Evolutionary conservation across 2,888 invertebrate genomes (phyloP).

Genomic region (Lasioglossum oenotherae): DNA sequence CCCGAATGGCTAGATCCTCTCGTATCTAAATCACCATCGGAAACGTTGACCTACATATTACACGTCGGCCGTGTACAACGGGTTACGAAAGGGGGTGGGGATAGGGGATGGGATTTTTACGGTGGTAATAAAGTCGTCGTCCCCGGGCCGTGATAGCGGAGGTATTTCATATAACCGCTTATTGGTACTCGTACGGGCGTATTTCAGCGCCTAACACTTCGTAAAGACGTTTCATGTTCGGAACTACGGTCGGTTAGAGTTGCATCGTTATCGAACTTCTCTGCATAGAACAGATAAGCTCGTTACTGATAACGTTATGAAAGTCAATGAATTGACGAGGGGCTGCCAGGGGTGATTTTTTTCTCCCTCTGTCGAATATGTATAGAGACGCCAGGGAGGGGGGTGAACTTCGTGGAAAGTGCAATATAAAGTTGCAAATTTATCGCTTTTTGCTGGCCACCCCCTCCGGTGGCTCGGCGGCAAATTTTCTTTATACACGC

Average conservation of each 20-base stretch:
- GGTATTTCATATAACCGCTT: slow-evolving; percentile 38
- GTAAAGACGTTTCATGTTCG: slow-evolving; percentile 39
- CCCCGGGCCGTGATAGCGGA: slow-evolving; percentile 20
- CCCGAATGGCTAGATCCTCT: slow-evolving; percentile 2
- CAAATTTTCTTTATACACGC: slow-evolving; percentile 21
- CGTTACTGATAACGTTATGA: slow-evolving; percentile 37
- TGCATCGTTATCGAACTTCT: slow-evolving; percentile 32
- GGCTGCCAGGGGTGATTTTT: slow-evolving; percentile 30
- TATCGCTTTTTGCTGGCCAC: background rate
- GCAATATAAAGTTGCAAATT: slow-evolving; percentile 31
- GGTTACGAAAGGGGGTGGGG: background rate
- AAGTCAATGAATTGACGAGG: slow-evolving; percentile 43
- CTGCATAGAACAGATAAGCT: slow-evolving; percentile 29
- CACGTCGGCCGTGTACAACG: slow-evolving; percentile 18
- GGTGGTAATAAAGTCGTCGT: slow-evolving; percentile 45
- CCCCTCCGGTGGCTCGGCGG: slow-evolving; percentile 3
- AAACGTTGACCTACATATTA: slow-evolving; percentile 55
- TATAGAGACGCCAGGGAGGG: background rate
- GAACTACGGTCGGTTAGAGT: slow-evolving; percentile 14
- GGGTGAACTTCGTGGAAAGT: slow-evolving; percentile 13
- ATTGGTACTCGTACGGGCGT: slow-evolving; percentile 31
- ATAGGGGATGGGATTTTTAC: slow-evolving; percentile 33
- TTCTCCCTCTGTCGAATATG: slow-evolving; percentile 27
- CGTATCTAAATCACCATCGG: slow-evolving; percentile 51
- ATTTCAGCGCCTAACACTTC: slow-evolving; percentile 47